phyloP scores from a whole-genome alignment of 2,888 invertebrate species.

The Cephus nigrinus region DNA sequence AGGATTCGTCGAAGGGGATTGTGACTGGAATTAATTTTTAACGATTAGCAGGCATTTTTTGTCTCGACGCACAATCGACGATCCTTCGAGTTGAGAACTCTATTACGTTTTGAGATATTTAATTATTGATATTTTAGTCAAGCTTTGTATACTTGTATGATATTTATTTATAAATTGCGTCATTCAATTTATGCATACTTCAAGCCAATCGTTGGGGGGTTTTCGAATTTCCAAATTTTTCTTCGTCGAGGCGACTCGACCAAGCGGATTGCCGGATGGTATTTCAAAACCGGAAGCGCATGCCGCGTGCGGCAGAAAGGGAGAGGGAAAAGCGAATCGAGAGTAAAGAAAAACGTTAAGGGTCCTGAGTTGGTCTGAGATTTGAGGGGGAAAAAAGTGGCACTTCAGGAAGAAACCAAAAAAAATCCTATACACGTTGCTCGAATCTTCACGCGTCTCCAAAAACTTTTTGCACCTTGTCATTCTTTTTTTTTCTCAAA shows the following conservation, averaged over 20 bases:
- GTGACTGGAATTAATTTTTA: not conserved
- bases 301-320: not conserved
- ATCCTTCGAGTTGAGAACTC: not conserved
- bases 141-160: no score
- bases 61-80: not conserved
- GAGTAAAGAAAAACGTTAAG: not conserved
- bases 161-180: no score
- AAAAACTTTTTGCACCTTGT: not conserved
- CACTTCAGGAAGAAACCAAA: not conserved
- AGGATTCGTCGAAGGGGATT: not conserved
- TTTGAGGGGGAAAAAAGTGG: not conserved
- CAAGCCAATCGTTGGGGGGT: not conserved
- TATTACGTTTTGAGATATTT: not conserved
- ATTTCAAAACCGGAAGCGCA: not conserved
- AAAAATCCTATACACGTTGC: not conserved
- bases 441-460: not conserved
- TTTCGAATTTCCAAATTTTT: not conserved
- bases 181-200: no score
- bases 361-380: not conserved
- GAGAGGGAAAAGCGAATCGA: not conserved
- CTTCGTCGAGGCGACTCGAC: not conserved
- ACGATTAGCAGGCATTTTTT: not conserved
- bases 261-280: not conserved
- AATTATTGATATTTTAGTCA: not conserved
- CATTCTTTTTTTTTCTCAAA: not conserved